Conservation (phyloP, 2,113 vertebrate genomes). For the Laticauda colubrina region DNA sequence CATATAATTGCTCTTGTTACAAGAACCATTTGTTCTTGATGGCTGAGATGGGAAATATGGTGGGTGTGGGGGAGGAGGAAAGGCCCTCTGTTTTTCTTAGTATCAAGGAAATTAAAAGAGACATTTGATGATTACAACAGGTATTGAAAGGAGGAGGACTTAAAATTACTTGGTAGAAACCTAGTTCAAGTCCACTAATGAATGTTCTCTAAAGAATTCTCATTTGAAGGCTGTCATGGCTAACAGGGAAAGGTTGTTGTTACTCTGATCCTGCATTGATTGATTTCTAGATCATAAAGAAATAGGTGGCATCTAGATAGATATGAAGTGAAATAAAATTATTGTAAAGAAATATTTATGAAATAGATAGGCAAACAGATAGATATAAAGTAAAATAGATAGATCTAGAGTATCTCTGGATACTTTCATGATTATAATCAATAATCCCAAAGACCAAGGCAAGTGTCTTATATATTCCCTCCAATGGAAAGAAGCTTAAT, state of each 20-base stretch:
- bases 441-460: background rate
- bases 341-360: background rate
- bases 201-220: background rate
- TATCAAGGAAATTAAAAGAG: background rate
- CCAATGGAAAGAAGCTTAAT: background rate
- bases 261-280: background rate
- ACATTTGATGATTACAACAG: background rate
- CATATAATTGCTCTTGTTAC: background rate
- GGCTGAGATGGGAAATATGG: background rate
- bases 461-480: background rate
- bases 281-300: background rate
- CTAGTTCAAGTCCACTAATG: background rate
- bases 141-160: background rate
- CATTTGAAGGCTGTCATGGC: background rate
- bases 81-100: background rate
- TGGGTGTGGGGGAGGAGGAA: background rate
- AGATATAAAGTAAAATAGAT: background rate
- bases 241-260: background rate
- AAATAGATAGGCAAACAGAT: background rate
- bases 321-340: background rate
- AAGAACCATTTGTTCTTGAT: background rate
- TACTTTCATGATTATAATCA: background rate
- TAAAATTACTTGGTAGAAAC: background rate
- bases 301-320: background rate
- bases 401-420: background rate